These are phyloP conservation scores for Nephrotoma guestfalica DNA, from an alignment of 2,888 invertebrate genomes.

Conservation along the genomic window DNA sequence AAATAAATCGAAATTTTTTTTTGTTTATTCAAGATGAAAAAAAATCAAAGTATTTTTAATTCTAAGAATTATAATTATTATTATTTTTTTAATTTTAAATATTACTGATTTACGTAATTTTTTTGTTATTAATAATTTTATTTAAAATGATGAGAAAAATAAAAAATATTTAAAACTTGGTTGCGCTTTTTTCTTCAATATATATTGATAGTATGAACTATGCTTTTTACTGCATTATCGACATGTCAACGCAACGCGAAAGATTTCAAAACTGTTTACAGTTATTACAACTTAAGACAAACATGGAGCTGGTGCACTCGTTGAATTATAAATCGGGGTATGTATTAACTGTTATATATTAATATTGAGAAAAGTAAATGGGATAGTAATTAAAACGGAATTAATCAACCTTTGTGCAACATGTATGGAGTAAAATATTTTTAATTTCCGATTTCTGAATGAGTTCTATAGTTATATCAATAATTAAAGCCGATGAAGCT, in stretches of 20 bases:
- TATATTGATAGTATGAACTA: background rate
- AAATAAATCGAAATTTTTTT: background rate
- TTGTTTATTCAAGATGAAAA: background rate
- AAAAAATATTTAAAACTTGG: background rate
- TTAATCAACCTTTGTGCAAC: too few species aligned
- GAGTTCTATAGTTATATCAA: too few species aligned
- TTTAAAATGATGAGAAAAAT: background rate
- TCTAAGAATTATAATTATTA: slow-evolving; percentile 3
- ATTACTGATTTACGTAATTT: background rate
- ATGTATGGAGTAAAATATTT: too few species aligned
- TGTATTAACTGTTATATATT: too few species aligned
- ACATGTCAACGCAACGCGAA: background rate
- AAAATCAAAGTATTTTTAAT: background rate
- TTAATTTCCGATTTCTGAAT: too few species aligned
- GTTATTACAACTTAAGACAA: too few species aligned
- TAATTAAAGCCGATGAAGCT: too few species aligned
- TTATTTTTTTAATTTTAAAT: background rate
- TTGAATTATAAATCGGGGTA: too few species aligned
- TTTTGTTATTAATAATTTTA: background rate
- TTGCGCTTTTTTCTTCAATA: background rate
- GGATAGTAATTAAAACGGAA: too few species aligned
- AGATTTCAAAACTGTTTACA: background rate
- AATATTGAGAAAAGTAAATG: too few species aligned
- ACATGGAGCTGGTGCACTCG: too few species aligned
- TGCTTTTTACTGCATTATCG: background rate